Base-by-base conservation (phyloP, 1,140 invertebrate species). In the Probaryconus sp. region DNA sequence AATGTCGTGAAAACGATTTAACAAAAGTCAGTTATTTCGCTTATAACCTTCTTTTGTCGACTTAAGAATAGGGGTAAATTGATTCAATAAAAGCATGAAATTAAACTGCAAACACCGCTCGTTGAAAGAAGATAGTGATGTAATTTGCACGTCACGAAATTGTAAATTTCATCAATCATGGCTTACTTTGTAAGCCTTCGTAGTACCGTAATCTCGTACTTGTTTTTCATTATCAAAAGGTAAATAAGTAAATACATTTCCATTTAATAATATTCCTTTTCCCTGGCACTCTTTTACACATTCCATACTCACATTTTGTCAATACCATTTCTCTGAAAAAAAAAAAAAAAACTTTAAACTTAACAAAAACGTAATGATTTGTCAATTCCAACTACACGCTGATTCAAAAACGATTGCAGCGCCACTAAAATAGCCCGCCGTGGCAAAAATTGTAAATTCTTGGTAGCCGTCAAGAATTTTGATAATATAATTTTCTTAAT, bases 71-170 rank as follows among this genome's bases (percentile, higher is more conserved):
- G 7, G 7, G 35, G 24, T 17, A 31, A 40, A 63, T 50, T 51
- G 37, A 43, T 43, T 50, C 37, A 11, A 43, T 24, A 43, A 51
- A 30, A 51, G 38, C 31, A 7, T 43, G 5, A 51, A 51, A 63
- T 63, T 51, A 50, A 24, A 63, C 35, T n/a, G 11, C 42, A 42
- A 51, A 16, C 42, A 61, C 33, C 33, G 30, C 16, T 20, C n/a
- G 6, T 38, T 21, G n/a, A 9, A 14, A 18, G 11, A 1, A 53
- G 28, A 35, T 53, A 28, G 5, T 31, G 20, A 47, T 35, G 21
- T 28, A 56, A 67, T 56, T 67, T 55, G 18, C 33, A 10, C 43
- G 35, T 67, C 51, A 67, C 63, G 63, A 56, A 13, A 67, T 56
- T 67, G 63, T 42, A 56, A 56, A 67, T 67, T 48, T 17, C 24